A percentile compares a stretch with the other conserved stretches of the same genome.
These are phyloP conservation scores for Crocuta crocuta DNA, from an alignment of 2,113 vertebrate species.

Conservation along the genomic window DNA sequence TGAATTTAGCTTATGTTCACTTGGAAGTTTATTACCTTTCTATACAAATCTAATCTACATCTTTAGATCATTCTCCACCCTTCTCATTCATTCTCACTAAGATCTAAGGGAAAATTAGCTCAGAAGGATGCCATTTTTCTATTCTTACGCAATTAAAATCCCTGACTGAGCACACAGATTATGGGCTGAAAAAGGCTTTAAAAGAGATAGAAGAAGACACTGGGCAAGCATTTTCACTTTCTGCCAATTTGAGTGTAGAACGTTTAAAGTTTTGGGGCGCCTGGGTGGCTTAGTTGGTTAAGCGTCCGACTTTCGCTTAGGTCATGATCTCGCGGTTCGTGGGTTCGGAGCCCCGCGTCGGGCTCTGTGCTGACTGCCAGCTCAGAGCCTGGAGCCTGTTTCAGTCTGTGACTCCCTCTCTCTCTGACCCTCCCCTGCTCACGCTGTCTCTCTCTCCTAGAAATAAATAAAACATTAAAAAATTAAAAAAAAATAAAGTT, in stretches of 20 bases:
- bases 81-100: slow-evolving; percentile 42
- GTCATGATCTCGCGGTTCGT: too few relatives aligned
- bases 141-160: slow-evolving; percentile 43
- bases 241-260: neutral
- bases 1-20: slow-evolving; percentile 68
- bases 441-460: too few relatives aligned
- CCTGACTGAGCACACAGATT: neutral
- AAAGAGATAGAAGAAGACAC: neutral
- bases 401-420: too few relatives aligned
- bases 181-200: slow-evolving; percentile 33
- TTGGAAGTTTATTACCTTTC: slow-evolving; percentile 74
- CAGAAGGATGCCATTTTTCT: slow-evolving; percentile 51
- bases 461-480: too few relatives aligned
- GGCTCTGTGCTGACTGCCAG: too few relatives aligned
- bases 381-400: too few relatives aligned
- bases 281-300: too few relatives aligned
- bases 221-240: neutral
- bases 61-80: slow-evolving; percentile 63
- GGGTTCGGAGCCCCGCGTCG: too few relatives aligned
- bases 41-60: slow-evolving; percentile 68
- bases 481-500: neutral
- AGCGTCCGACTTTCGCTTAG: too few relatives aligned
- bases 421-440: too few relatives aligned
- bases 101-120: slow-evolving; percentile 42
- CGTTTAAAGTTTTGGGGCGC: neutral